Evolutionary conservation across 2,113 vertebrate species (phyloP).

Genomic region (Mellivora capensis): DNA sequence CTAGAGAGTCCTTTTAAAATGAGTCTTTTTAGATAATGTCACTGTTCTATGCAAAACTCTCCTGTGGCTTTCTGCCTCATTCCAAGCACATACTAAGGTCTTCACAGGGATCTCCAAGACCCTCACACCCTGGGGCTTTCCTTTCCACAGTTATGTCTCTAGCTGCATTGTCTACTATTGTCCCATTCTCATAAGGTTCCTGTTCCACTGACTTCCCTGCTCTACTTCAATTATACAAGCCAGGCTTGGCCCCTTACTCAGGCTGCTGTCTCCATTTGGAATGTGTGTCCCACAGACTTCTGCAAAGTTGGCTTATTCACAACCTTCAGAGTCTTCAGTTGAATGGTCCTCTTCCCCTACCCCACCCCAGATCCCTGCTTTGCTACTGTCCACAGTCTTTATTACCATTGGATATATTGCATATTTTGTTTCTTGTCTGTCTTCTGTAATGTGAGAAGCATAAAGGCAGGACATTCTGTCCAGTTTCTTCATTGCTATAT

Average conservation of each 20-base stretch:
- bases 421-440: background rate
- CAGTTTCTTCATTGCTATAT: background rate
- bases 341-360: background rate
- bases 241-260: background rate
- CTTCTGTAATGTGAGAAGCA: background rate
- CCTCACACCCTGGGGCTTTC: accelerated
- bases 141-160: background rate
- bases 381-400: background rate
- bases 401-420: background rate
- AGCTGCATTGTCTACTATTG: background rate
- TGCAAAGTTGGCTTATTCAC: background rate
- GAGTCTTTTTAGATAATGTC: background rate
- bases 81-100: background rate
- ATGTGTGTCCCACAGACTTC: background rate
- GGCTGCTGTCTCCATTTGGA: background rate
- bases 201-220: background rate
- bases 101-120: background rate
- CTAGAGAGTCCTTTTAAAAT: background rate
- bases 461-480: background rate
- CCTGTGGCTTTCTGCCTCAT: background rate
- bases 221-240: background rate
- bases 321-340: background rate
- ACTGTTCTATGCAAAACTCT: background rate
- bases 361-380: background rate
- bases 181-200: background rate